A percentile compares a stretch with the other conserved stretches of the same genome.
Conservation (phyloP, 2,797 vertebrate genomes). For the Catharus ustulatus region DNA sequence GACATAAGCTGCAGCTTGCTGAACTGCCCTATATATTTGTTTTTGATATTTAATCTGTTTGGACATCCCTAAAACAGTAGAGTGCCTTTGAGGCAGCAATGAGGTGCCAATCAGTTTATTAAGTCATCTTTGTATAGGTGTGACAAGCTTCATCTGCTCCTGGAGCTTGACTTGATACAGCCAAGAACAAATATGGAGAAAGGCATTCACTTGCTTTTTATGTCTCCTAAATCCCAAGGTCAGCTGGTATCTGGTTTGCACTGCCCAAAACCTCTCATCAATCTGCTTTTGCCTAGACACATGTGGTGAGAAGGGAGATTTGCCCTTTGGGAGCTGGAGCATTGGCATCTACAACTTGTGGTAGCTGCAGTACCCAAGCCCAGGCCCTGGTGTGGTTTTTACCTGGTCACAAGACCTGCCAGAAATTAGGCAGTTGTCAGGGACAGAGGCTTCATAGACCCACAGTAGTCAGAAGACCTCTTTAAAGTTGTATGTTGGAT, state of each 20-base stretch:
- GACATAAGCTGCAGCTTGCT: slow-evolving; percentile 27
- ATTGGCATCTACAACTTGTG: accelerated
- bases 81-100: slow-evolving; percentile 28
- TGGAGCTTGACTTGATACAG: not conserved
- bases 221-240: not conserved
- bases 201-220: slow-evolving; percentile 8
- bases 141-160: slow-evolving; percentile 46
- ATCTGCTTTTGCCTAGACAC: not conserved
- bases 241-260: not conserved
- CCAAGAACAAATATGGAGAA: slow-evolving; percentile 31
- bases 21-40: slow-evolving; percentile 11
- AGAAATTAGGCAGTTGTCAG: not conserved
- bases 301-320: accelerated
- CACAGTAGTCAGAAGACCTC: not conserved
- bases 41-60: slow-evolving; percentile 67
- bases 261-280: not conserved
- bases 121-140: slow-evolving; percentile 50
- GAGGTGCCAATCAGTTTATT: slow-evolving; percentile 55
- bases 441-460: not conserved
- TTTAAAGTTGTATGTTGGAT: not conserved
- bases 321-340: not conserved
- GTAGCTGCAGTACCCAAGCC: not conserved
- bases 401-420: not conserved
- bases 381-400: not conserved
- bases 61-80: slow-evolving; percentile 40